phyloP scores from a whole-genome alignment of 1,140 invertebrate genomes.

The Listronotus oregonensis region DNA sequence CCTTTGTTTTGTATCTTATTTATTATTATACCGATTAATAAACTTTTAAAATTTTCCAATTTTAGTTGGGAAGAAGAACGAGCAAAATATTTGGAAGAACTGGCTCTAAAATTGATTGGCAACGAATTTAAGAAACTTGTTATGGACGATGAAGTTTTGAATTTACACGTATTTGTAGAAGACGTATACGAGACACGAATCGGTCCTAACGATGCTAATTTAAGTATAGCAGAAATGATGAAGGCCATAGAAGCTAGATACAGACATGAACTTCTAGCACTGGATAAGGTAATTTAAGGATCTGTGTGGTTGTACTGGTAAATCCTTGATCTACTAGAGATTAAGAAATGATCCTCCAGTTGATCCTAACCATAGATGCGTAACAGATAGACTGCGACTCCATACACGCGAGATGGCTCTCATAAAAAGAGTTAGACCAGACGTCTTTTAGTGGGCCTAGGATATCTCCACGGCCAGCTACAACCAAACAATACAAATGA shows the following conservation, averaged over 20 bases:
- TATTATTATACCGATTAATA: too few relatives aligned
- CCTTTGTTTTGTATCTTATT: too few relatives aligned
- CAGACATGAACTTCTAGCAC: conserved; percentile 52
- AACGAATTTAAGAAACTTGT: conserved; percentile 59
- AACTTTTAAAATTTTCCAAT: neutral
- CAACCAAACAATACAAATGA: too few relatives aligned
- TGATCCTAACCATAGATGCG: too few relatives aligned
- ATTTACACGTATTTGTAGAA: conserved; percentile 66
- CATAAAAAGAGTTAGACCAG: too few relatives aligned
- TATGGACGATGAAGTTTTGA: conserved; percentile 62
- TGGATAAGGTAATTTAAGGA: conserved; percentile 29
- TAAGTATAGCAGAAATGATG: conserved; percentile 63
- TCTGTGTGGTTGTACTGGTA: too few relatives aligned
- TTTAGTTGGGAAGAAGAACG: conserved; percentile 56
- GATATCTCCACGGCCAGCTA: too few relatives aligned
- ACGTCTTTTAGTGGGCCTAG: too few relatives aligned
- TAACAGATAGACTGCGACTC: too few relatives aligned
- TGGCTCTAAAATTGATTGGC: conserved; percentile 57
- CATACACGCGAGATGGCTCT: too few relatives aligned
- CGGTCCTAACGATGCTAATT: conserved; percentile 61
- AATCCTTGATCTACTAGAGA: too few relatives aligned
- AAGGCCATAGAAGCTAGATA: conserved; percentile 66
- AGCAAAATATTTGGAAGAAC: conserved; percentile 55
- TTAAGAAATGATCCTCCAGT: too few relatives aligned
- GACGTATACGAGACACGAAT: conserved; percentile 68